These are phyloP conservation scores for Philaethria dido DNA, from an alignment of 2,888 invertebrate species.

Conservation along the genomic window DNA sequence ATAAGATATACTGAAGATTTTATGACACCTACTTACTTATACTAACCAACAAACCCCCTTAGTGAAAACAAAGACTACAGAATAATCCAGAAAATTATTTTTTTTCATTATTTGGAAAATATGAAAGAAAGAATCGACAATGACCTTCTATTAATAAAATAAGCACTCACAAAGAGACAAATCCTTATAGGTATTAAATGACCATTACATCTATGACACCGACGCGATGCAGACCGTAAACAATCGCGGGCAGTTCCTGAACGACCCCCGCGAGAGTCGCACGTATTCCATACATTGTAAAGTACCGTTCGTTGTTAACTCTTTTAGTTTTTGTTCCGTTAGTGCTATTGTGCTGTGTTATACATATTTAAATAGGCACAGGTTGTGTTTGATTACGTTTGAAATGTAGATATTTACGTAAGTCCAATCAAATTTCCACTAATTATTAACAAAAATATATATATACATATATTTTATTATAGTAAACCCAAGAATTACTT, in stretches of 20 bases:
- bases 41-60: too few relatives aligned
- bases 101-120: too few relatives aligned
- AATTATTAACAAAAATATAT: too few relatives aligned
- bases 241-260: conserved; percentile 73
- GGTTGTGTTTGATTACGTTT: conserved; percentile 29
- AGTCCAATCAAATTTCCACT: too few relatives aligned
- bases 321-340: conserved; percentile 60
- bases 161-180: conserved; percentile 30
- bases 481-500: too few relatives aligned
- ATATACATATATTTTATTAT: background rate
- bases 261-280: conserved; percentile 69
- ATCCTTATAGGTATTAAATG: conserved; percentile 9
- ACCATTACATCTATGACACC: conserved; percentile 58
- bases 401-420: conserved; percentile 28
- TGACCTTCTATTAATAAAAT: background rate
- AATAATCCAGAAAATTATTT: too few relatives aligned
- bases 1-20: too few relatives aligned
- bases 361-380: conserved; percentile 46
- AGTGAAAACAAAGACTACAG: too few relatives aligned
- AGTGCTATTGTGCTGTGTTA: conserved; percentile 64
- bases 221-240: conserved; percentile 70
- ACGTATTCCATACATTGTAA: conserved; percentile 48
- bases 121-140: too few relatives aligned
- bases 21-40: too few relatives aligned
- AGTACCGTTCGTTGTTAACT: conserved; percentile 60